Percentiles rank a stretch among this genome's conserved stretches.
Evolutionary conservation across 2,113 vertebrate genomes (phyloP).

Genomic region (Cyphomyrus discorhynchus): DNA sequence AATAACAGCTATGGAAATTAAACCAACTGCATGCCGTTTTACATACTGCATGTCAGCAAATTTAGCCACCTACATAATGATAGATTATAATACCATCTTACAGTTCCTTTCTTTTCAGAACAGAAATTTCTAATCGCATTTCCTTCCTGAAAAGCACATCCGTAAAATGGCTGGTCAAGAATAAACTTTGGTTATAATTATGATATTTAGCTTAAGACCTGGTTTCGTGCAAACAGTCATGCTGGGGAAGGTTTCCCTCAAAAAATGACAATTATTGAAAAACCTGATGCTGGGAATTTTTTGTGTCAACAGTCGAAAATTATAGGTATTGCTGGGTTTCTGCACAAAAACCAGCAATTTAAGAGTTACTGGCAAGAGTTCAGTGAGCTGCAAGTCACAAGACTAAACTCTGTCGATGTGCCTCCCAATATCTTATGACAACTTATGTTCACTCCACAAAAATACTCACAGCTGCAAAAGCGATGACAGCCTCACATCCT

Average conservation of each 20-base stretch:
- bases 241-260: not conserved
- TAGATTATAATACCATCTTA: not conserved
- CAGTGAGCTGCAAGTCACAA: slow-evolving; percentile 18
- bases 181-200: not conserved
- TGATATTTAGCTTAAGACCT: not conserved
- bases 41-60: not conserved
- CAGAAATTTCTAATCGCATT: not conserved
- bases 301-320: not conserved
- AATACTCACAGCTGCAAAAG: slow-evolving; percentile 16
- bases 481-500: not conserved
- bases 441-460: not conserved
- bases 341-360: not conserved
- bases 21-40: not conserved
- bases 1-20: not conserved
- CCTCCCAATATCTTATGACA: slow-evolving; percentile 17
- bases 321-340: not conserved
- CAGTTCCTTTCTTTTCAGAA: not conserved
- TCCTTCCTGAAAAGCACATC: slow-evolving; percentile 1
- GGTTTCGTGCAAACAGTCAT: not conserved
- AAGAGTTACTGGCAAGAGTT: not conserved
- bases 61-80: not conserved
- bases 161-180: not conserved
- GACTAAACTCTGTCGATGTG: slow-evolving; percentile 16
- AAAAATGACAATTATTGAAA: not conserved
- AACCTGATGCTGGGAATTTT: not conserved